These are phyloP conservation scores for Danionella dracula DNA, from an alignment of 2,797 vertebrate genomes.

Conservation along the genomic window DNA sequence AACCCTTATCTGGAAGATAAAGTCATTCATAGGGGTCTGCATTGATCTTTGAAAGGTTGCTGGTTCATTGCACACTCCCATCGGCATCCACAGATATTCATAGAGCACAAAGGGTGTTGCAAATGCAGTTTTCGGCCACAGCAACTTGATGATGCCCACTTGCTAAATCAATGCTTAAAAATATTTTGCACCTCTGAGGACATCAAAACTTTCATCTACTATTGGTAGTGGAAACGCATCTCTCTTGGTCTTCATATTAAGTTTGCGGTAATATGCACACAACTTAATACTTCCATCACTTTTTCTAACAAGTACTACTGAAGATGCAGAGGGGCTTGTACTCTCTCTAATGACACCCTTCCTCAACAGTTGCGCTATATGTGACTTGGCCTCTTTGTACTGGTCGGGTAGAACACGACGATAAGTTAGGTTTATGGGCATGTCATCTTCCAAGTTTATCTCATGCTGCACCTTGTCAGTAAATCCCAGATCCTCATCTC, in stretches of 20 bases:
- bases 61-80: no score
- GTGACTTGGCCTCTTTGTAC: not conserved
- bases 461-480: not conserved
- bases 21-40: not conserved
- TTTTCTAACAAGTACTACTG: not conserved
- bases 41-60: not conserved
- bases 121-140: not conserved
- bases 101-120: not conserved
- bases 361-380: not conserved
- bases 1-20: not conserved
- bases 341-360: not conserved
- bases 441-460: not conserved
- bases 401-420: not conserved
- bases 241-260: not conserved
- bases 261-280: not conserved
- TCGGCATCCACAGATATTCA: no score
- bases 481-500: not conserved
- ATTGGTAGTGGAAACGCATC: not conserved
- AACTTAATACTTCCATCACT: not conserved
- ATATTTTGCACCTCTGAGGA: not conserved
- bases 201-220: not conserved
- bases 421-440: not conserved
- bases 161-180: not conserved
- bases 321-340: not conserved
- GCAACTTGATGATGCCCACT: not conserved